Base-by-base conservation (phyloP, 2,888 invertebrate species). In the Magallana nippona region DNA sequence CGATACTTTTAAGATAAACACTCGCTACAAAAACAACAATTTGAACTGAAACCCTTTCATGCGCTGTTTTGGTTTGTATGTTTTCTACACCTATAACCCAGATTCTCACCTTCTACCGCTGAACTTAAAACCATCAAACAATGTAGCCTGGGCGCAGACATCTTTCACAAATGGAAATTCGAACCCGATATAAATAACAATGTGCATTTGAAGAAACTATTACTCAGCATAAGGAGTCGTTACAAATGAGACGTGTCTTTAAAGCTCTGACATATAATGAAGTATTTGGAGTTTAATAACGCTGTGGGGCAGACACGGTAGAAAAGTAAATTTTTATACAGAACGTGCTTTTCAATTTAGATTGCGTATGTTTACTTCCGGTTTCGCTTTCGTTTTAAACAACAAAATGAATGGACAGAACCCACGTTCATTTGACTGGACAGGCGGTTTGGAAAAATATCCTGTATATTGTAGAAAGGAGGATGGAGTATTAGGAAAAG, bases 71-170 rank as follows among this genome's bases (percentile, higher is more conserved):
- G 44, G 5, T 44, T 44, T 44, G 44, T 44, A 8, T 44, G 5
- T 44, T 44, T 44, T 44, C 44, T 44, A 44, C 44, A 44, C 8
- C 17, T 62, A 15, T n/a, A 11, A 62, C 17, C 10, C 5, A 13
- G 19, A 22, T 78, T 27, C n/a, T 58, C 71, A 89, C 91, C 91
- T 89, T 91, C 91, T 44, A 86, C 87, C 15, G 91, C 89, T 77
- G 91, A 89, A 84, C 90, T 90, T 3, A 91, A 82, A 11, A 91
- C 90, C 10, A 91, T 85, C 58, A 91, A 82, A 78, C 89, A 90
- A 57, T 83, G 86, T 10, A 85, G 27, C 78, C 86, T 87, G 83
- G 88, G 86, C 79, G 86, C 86, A 79, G 88, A 84, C 88, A 88
- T 88, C 71, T 84, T 86, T 71, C 19, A 5, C 13, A 13, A 63